phyloP scores from a whole-genome alignment of 1,140 invertebrate species.

The Drosophila rufa region DNA sequence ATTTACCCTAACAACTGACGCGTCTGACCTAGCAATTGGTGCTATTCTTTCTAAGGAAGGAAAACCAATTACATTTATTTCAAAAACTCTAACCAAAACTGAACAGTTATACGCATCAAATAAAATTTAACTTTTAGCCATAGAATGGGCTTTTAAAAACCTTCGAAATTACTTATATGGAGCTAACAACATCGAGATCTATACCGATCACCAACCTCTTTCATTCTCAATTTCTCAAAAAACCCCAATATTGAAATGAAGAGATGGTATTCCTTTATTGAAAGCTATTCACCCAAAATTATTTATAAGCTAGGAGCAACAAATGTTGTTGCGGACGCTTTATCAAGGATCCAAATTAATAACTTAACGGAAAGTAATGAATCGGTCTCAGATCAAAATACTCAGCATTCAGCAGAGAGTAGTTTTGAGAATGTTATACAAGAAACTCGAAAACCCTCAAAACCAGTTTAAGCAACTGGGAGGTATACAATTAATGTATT shows the following conservation, averaged over 20 bases:
- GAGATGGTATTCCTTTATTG: too few species aligned
- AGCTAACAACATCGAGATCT: neutral
- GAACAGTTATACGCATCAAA: neutral
- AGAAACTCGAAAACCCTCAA: too few species aligned
- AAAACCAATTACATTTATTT: constrained; percentile 1
- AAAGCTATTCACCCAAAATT: too few species aligned
- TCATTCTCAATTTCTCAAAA: too few species aligned
- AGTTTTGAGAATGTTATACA: too few species aligned
- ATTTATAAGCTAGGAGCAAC: too few species aligned
- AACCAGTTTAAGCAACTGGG: too few species aligned
- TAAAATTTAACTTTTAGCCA: neutral
- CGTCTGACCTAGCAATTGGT: constrained; percentile 7
- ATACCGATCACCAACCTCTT: neutral
- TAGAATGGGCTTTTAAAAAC: neutral
- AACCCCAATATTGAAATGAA: too few species aligned
- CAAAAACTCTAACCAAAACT: neutral
- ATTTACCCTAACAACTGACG: constrained; percentile 1
- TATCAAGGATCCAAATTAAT: too few species aligned
- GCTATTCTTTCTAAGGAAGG: neutral
- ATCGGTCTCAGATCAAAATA: constrained; percentile 12
- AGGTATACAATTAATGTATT: too few species aligned
- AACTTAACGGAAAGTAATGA: too few species aligned
- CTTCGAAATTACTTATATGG: neutral
- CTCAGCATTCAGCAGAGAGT: constrained; percentile 4
- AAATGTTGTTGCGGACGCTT: neutral